Base-by-base conservation (phyloP, 2,797 vertebrate genomes). In the Cyclura pinguis region DNA sequence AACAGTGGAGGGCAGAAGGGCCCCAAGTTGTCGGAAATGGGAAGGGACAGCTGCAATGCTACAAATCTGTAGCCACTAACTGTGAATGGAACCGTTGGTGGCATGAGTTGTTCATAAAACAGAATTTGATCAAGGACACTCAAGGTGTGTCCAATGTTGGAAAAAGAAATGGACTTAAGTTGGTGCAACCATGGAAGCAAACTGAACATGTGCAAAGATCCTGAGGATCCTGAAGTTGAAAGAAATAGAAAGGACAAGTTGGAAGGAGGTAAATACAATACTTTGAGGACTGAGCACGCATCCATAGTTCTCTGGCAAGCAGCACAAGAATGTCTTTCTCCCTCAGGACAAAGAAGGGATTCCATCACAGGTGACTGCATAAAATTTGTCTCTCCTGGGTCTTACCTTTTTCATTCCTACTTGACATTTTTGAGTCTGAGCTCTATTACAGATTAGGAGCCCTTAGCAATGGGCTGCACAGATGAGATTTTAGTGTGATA, bases 401-500 rank as follows among this genome's bases (percentile, higher is more conserved):
- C 94, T 91, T 95, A 89, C 89, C 35, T 81, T 94, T 95, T 92
- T 92, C 64, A 82, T 84, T 78, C 77, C 92, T 91, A 59, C 73
- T 91, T 92, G 88, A 77, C 52, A 90, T 91, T 93, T 95, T 93
- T 93, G 85, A 92, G 87, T 86, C 55, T 83, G 88, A 94, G 24
- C 32, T 91, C 32, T 90, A 88, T 83, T 95, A 90, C 73, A 86
- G 89, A 92, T 91, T 90, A 94, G 93, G 90, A 92, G 86, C 83
- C 81, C 78, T 93, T 80, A 92, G 92, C 82, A 92, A 73, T 88
- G 92, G 92, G 57, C 89, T 89, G 92, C 38, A 95, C 86, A 96
- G 90, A 93, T 84, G 93, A 95, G 93, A 92, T 88, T 96, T 93
- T 92, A 89, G 80, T 88, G 80, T 1, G 59, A 94, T 94, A 87